These are phyloP conservation scores for Cerceris rybyensis DNA, from an alignment of 2,888 invertebrate species.

Conservation along the genomic window DNA sequence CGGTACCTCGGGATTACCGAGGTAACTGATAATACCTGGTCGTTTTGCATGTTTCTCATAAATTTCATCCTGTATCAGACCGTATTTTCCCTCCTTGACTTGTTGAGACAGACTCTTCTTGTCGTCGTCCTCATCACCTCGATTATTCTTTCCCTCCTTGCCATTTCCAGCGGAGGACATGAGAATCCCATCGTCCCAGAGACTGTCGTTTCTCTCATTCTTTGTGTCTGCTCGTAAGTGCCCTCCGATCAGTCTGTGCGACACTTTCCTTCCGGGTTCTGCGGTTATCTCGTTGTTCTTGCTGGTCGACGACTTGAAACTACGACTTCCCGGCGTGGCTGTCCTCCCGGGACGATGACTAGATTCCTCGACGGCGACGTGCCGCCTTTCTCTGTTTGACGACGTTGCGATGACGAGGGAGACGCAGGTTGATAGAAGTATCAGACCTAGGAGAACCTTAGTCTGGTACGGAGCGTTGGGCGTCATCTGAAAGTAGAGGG, in stretches of 20 bases:
- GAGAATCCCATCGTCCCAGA: slow-evolving; percentile 85
- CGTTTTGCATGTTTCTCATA: slow-evolving; percentile 87
- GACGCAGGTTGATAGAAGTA: slow-evolving; percentile 55
- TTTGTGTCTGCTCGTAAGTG: slow-evolving; percentile 82
- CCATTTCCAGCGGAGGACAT: slow-evolving; percentile 88
- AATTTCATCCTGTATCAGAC: slow-evolving; percentile 92
- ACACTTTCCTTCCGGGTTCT: slow-evolving; percentile 62
- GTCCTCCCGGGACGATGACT: slow-evolving; percentile 56
- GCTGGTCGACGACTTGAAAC: slow-evolving; percentile 53
- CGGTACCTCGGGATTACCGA: slow-evolving; percentile 90
- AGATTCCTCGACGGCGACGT: slow-evolving; percentile 60
- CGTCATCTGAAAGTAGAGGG: slow-evolving; percentile 61
- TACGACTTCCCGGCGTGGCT: slow-evolving; percentile 12
- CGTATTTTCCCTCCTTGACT: slow-evolving; percentile 95
- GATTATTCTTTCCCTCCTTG: slow-evolving; percentile 82
- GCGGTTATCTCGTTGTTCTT: slow-evolving; percentile 64
- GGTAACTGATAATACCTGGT: slow-evolving; percentile 92
- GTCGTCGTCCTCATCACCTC: slow-evolving; percentile 86
- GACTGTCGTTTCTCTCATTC: slow-evolving; percentile 64
- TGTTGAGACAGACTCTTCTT: slow-evolving; percentile 94
- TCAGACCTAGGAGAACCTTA: slow-evolving; percentile 58
- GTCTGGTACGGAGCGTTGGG: slow-evolving; percentile 8
- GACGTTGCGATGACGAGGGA: slow-evolving; percentile 41
- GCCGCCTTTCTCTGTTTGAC: slow-evolving; percentile 53
- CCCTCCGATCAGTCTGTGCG: slow-evolving; percentile 86